These are phyloP conservation scores for Acronicta alni DNA, from an alignment of 2,888 invertebrate species.

Conservation along the genomic window DNA sequence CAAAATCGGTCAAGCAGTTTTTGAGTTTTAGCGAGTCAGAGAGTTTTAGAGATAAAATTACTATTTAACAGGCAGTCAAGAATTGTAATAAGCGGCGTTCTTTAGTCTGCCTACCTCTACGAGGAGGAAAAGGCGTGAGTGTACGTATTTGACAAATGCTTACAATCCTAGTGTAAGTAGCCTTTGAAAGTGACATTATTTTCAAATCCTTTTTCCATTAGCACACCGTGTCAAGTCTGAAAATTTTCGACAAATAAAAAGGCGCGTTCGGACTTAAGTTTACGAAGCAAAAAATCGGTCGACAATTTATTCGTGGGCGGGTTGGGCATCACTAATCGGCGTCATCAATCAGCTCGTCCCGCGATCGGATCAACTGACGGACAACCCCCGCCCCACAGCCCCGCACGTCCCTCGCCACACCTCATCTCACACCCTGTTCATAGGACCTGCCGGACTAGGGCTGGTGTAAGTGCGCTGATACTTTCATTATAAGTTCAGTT, in stretches of 20 bases:
- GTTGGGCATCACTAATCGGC: conserved; percentile 88
- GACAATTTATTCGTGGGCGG: conserved; percentile 86
- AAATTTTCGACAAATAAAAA: conserved; percentile 68
- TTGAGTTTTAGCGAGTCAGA: no score
- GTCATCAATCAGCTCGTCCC: conserved; percentile 86
- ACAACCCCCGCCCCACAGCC: conserved; percentile 58
- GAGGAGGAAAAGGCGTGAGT: no score
- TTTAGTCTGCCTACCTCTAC: no score
- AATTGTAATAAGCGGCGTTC: no score
- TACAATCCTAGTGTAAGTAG: not conserved
- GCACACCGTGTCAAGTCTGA: conserved; percentile 27
- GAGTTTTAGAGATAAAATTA: no score
- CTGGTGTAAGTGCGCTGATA: conserved; percentile 36
- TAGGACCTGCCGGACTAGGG: conserved; percentile 42
- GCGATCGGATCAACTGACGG: conserved; percentile 86
- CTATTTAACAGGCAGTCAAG: no score
- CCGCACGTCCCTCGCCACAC: conserved; percentile 56
- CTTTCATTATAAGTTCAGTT: conserved; percentile 27
- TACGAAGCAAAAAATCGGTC: conserved; percentile 82
- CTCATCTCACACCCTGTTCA: conserved; percentile 60
- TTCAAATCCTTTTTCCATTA: conserved; percentile 49
- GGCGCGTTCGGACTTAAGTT: conserved; percentile 71
- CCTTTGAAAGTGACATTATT: conserved; percentile 28
- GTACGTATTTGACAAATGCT: no score
- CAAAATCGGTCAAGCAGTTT: no score